These are phyloP conservation scores for Epinephelus coioides DNA, from an alignment of 2,797 vertebrate species.

Conservation along the genomic window DNA sequence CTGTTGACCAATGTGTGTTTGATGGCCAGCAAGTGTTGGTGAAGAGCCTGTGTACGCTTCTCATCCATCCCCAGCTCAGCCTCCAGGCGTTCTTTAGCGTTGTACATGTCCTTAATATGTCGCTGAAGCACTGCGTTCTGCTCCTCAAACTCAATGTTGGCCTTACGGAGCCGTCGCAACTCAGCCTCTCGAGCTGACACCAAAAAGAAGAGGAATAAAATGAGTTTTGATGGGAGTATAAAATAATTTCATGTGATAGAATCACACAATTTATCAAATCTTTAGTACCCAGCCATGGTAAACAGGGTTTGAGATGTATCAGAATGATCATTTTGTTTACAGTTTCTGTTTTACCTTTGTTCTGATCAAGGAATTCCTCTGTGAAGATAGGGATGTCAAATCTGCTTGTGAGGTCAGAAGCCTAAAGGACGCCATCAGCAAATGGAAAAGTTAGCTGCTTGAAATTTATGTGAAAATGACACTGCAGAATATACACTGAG, in stretches of 20 bases:
- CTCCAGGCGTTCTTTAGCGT: slow-evolving; percentile 95
- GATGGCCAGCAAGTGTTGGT: slow-evolving; percentile 93
- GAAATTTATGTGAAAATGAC: background rate
- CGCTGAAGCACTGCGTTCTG: slow-evolving; percentile 96
- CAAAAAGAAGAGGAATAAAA: background rate
- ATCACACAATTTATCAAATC: no score
- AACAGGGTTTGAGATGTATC: background rate
- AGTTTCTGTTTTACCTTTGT: slow-evolving; percentile 90
- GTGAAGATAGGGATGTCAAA: slow-evolving; percentile 99
- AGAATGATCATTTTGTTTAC: background rate
- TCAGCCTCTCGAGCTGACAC: slow-evolving; percentile 94
- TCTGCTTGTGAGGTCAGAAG: slow-evolving; percentile 86
- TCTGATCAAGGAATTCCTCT: slow-evolving; percentile 98
- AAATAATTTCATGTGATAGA: no score
- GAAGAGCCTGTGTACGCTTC: slow-evolving; percentile 92
- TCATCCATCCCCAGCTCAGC: slow-evolving; percentile 95
- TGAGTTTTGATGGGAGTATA: background rate
- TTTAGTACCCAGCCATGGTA: background rate
- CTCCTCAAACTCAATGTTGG: slow-evolving; percentile 97
- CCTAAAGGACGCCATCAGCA: slow-evolving; percentile 73
- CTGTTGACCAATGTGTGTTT: slow-evolving; percentile 94
- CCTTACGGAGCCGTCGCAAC: slow-evolving; percentile 94
- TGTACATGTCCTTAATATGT: slow-evolving; percentile 97
- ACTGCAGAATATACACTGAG: background rate
- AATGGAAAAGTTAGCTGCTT: slow-evolving; percentile 6